Evolutionary conservation across 2,888 invertebrate genomes (phyloP), one percentile per base, ranked within the genome.

Genomic region (Strigamia crassipes): DNA sequence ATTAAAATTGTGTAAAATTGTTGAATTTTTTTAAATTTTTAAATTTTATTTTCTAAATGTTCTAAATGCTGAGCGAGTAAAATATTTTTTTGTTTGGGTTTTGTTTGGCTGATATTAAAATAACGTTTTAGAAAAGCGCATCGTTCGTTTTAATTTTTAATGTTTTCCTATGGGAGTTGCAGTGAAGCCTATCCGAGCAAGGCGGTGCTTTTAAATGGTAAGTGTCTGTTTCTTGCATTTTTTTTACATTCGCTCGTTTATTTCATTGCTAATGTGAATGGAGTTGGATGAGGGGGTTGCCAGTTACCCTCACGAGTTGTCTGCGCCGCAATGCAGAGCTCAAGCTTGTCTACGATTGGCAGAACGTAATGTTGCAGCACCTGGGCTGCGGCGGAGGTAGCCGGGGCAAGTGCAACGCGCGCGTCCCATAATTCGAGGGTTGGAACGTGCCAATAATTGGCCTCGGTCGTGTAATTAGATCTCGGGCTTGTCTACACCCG

Each of bases 321-420:
- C 61, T 61, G 61, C 61, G 61, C 61, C 61, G 61, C 61, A 61
- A 61, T 61, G 61, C 61, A 61, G 61, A 61, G 61, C 61, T 61
- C 61, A 9, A 61, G 61, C 61, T 61, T 61, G 61, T 61, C 61
- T 61, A 61, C 61, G 61, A 61, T 61, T 61, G 61, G 61, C 61
- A 61, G 61, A 61, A 61, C 61, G 61, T 61, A 61, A 61, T 61
- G 61, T 61, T 61, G 61, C 61, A 61, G 61, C 61, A 61, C 61
- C 61, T 61, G 61, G 21, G 61, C 61, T 61, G 61, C 61, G 21
- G 18, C 61, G 61, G 8, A 61, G 61, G 61, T 61, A 61, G 61
- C 61, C 61, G 61, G 61, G 61, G 61, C 61, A 61, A 61, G 61
- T 61, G 61, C 61, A 61, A 61, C 61, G 61, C 61, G 61, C 61